Evolutionary conservation across 2,113 vertebrate species (phyloP), one percentile per base, ranked within the genome.

Genomic region (Sinosuthora webbiana): DNA sequence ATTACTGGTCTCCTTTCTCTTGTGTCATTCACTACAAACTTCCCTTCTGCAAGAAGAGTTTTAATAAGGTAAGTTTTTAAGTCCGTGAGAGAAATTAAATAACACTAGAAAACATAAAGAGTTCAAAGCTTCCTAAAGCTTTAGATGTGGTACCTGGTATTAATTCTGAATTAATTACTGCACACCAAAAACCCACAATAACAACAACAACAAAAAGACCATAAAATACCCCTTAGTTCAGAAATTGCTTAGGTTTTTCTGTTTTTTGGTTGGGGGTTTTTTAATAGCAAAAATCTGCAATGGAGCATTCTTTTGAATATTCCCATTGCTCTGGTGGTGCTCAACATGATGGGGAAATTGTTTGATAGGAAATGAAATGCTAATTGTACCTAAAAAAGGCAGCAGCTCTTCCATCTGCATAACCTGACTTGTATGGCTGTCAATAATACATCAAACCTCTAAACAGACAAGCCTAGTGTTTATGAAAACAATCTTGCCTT

Each of bases 311-410:
- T 79, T 71, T 62, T 60, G 62, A 93, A 39, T 1, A 1, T 69
- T 90, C 18, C 52, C 27, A 31, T 80, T 90, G 85, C 90, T 87
- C 79, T 88, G 71, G 65, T 88, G 71, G 64, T 90, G 63, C 71
- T 93, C 63, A 83, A 75, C 13, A 21, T 71, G 76, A 87, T 50
- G 73, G 83, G 56, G 69, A 96, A 95, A 94, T 74, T 59, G 55
- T 90, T 10, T 68, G 85, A 90, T 94, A 88, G 90, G 91, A 96
- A 95, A 95, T 94, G 56, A 95, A 96, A 94, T 96, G 88, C 15
- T 93, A 92, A 95, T 96, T 93, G 52, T 35, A 57, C 90, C 83
- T 96, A 94, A 96, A 96, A 95, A 84, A 64, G 83, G 73, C 88
- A 90, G 45, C 2, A 1, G 73, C 83, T 79, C 31, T 84, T 94